Evolutionary conservation across 2,113 vertebrate genomes (phyloP).

Genomic region (Pristiophorus japonicus): DNA sequence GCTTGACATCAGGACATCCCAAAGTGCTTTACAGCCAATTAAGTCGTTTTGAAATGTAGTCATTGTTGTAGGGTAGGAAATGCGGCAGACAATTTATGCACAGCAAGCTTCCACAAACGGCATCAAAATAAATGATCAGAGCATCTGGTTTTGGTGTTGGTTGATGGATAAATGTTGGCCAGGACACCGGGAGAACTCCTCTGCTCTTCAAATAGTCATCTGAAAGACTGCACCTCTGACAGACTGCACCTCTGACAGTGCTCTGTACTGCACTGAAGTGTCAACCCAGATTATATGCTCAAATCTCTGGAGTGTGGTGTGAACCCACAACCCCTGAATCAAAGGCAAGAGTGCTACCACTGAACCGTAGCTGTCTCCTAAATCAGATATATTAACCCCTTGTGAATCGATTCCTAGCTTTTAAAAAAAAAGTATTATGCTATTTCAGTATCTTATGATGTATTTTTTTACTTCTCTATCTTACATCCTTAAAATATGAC

Average conservation of each 20-base stretch:
- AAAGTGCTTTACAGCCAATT: too few relatives aligned
- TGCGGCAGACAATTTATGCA: too few relatives aligned
- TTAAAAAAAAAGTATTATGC: too few relatives aligned
- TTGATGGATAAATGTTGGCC: too few relatives aligned
- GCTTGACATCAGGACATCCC: too few relatives aligned
- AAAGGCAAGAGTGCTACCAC: neutral
- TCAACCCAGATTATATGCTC: neutral
- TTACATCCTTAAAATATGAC: neutral
- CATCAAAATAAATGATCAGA: too few relatives aligned
- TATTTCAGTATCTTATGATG: neutral
- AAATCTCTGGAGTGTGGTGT: neutral
- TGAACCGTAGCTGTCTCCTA: neutral
- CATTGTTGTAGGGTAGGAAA: too few relatives aligned
- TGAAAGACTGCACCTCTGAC: neutral
- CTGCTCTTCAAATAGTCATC: neutral
- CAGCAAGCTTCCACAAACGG: too few relatives aligned
- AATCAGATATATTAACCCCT: neutral
- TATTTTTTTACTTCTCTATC: neutral
- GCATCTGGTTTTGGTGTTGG: too few relatives aligned
- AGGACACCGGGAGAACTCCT: neutral
- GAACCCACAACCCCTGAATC: neutral
- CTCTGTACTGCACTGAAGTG: neutral
- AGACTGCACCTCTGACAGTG: neutral
- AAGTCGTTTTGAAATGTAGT: too few relatives aligned
- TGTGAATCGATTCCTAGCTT: too few relatives aligned